A percentile compares a stretch with the other conserved stretches of the same genome.
Evolutionary conservation across 2,797 vertebrate species (phyloP).

Genomic region (Xiphophorus birchmanni): DNA sequence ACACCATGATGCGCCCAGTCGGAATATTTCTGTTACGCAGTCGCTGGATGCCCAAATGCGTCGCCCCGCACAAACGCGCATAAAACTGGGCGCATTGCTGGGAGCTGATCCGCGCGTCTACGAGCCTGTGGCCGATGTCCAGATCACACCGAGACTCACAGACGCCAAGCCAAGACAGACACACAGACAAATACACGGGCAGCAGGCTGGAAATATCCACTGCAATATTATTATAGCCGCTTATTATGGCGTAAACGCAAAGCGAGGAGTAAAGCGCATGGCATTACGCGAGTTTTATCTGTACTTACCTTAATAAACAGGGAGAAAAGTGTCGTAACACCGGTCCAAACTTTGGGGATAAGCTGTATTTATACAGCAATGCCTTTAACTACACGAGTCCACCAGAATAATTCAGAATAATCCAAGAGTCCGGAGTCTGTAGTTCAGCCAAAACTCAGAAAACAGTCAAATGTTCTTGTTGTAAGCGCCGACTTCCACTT

Average conservation of each 20-base stretch:
- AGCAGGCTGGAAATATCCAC: slow-evolving; percentile 59
- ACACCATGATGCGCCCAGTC: slow-evolving; percentile 37
- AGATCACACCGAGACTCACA: slow-evolving; percentile 73
- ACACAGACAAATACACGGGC: slow-evolving; percentile 26
- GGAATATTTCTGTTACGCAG: slow-evolving; percentile 34
- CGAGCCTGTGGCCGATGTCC: slow-evolving; percentile 64
- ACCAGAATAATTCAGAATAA: slow-evolving; percentile 44
- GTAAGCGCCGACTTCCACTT: slow-evolving; percentile 9
- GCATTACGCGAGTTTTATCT: neutral
- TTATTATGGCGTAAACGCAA: slow-evolving; percentile 30
- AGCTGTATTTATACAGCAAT: slow-evolving; percentile 7
- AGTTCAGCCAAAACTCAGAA: slow-evolving; percentile 51
- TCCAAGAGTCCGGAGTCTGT: slow-evolving; percentile 46
- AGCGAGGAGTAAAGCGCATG: slow-evolving; percentile 15
- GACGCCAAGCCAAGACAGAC: slow-evolving; percentile 73
- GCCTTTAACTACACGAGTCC: slow-evolving; percentile 18
- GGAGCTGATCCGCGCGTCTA: slow-evolving; percentile 51
- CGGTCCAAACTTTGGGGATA: slow-evolving; percentile 44
- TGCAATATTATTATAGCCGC: slow-evolving; percentile 49
- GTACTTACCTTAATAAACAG: slow-evolving; percentile 74
- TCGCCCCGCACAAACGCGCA: slow-evolving; percentile 41
- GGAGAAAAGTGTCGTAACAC: slow-evolving; percentile 42
- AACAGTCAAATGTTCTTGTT: slow-evolving; percentile 24
- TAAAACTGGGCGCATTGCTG: slow-evolving; percentile 52
- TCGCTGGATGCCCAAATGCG: slow-evolving; percentile 30